Evolutionary conservation across 2,888 invertebrate species (phyloP).

Genomic region (Morinoia aosen): DNA sequence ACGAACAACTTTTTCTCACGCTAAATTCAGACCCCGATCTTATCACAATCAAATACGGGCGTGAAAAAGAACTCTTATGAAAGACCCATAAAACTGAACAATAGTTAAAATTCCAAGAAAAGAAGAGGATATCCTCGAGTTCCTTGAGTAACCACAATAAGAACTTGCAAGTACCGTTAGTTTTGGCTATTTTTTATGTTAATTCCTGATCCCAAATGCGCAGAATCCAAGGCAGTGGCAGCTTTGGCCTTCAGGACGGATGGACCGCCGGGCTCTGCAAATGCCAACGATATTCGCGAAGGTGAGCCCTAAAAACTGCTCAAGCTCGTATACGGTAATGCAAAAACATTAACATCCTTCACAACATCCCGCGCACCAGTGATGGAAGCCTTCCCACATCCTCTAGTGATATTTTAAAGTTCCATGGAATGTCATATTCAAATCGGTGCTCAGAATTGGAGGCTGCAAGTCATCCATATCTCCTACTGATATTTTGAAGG

Average conservation of each 20-base stretch:
- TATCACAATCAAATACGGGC: neutral
- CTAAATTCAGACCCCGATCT: neutral
- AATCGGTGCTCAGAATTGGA: too few relatives aligned
- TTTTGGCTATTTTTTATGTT: neutral
- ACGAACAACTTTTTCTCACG: neutral
- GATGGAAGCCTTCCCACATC: neutral
- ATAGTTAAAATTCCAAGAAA: neutral
- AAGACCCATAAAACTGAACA: neutral
- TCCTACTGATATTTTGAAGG: too few relatives aligned
- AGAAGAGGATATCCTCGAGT: constrained; percentile 17
- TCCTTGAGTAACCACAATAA: neutral
- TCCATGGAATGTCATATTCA: too few relatives aligned
- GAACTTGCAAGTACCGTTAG: constrained; percentile 3
- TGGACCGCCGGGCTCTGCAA: neutral
- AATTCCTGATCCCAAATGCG: neutral
- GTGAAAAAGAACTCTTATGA: neutral
- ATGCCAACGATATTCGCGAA: neutral
- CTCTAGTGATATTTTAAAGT: too few relatives aligned
- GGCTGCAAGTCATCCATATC: too few relatives aligned
- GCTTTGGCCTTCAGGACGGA: neutral
- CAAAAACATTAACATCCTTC: neutral
- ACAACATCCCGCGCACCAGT: neutral
- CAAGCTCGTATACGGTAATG: neutral
- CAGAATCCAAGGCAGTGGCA: neutral
- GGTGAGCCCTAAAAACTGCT: neutral